These are phyloP conservation scores for Anoplolepis gracilipes DNA, from an alignment of 1,140 invertebrate species.

Conservation along the genomic window DNA sequence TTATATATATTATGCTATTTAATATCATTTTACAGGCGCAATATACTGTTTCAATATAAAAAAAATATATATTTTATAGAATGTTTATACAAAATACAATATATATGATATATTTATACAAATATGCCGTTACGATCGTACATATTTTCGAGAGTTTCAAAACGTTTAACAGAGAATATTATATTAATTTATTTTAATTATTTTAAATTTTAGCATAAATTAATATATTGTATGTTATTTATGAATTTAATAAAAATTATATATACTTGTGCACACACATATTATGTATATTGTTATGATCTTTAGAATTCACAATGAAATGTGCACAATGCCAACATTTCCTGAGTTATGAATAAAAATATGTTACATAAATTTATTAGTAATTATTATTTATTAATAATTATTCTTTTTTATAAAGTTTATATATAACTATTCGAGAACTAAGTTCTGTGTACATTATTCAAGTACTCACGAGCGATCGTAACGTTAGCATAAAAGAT, in stretches of 20 bases:
- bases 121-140: conserved; percentile 44
- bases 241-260: neutral
- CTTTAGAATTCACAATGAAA: neutral
- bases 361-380: neutral
- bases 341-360: neutral
- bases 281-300: neutral
- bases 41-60: conserved; percentile 36
- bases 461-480: conserved; percentile 18
- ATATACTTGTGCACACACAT: neutral
- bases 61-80: conserved; percentile 50
- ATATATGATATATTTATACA: neutral
- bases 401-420: neutral
- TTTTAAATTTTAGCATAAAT: neutral
- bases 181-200: neutral
- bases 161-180: neutral
- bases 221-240: neutral
- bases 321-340: neutral
- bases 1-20: conserved; percentile 14
- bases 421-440: neutral
- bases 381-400: neutral
- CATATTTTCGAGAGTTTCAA: neutral
- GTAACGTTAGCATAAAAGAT: conserved; percentile 35
- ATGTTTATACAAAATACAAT: conserved; percentile 21
- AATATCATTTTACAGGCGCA: neutral
- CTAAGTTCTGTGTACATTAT: neutral